Percentiles rank a stretch among this genome's conserved stretches.
Conservation (phyloP, 2,797 vertebrate genomes). For the Molossus alvarezi region DNA sequence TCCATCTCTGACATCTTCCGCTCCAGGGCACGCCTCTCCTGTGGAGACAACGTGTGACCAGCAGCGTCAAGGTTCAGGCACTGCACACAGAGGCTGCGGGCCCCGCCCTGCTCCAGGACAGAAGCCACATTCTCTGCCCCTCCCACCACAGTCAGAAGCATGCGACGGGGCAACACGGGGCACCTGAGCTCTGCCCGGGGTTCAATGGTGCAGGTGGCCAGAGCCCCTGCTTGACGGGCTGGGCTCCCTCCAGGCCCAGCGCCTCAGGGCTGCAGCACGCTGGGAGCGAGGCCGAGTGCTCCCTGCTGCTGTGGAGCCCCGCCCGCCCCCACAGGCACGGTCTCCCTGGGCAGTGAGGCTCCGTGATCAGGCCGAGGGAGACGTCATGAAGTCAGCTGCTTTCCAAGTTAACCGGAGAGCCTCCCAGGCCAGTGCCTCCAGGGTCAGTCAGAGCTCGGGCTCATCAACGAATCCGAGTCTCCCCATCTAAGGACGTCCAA, state of each 20-base stretch:
- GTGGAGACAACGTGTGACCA: conserved; percentile 71
- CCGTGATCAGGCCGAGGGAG: neutral
- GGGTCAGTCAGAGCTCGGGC: conserved; percentile 19
- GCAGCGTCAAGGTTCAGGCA: neutral
- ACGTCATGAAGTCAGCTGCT: neutral
- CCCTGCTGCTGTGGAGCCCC: too few relatives aligned
- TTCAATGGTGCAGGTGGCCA: too few relatives aligned
- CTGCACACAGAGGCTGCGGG: neutral
- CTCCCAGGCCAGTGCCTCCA: neutral
- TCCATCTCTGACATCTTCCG: conserved; percentile 98
- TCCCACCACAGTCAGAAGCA: too few relatives aligned
- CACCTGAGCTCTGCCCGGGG: too few relatives aligned
- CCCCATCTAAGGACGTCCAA: conserved; percentile 40
- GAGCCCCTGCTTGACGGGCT: too few relatives aligned
- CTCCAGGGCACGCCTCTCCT: conserved; percentile 97
- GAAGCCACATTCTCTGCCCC: neutral
- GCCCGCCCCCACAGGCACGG: neutral
- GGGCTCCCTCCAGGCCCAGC: too few relatives aligned
- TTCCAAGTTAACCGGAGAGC: conserved; percentile 53
- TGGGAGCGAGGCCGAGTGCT: neutral
- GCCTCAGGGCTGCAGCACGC: too few relatives aligned
- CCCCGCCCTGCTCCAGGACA: neutral
- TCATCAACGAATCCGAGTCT: conserved; percentile 52
- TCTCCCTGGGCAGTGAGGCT: neutral
- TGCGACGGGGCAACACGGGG: too few relatives aligned